Conservation (phyloP, 1,140 invertebrate genomes). For the Brachionus angularis region DNA sequence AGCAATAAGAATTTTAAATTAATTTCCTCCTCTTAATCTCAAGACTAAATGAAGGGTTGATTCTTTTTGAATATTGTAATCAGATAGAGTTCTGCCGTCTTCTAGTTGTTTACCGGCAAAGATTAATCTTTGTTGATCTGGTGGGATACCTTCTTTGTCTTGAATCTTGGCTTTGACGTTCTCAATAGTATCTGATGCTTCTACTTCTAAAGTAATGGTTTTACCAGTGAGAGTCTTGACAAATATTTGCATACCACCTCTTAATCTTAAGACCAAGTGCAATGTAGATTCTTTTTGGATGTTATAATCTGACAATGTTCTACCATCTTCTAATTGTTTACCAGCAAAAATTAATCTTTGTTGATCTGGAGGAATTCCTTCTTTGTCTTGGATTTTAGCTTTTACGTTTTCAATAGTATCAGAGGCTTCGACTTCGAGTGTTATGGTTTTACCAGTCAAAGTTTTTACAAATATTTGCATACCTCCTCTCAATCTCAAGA, state of each 20-base stretch:
- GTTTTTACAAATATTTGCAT: too few relatives aligned
- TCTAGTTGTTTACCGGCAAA: constrained; percentile 65
- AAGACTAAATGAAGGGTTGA: constrained; percentile 68
- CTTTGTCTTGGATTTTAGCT: too few relatives aligned
- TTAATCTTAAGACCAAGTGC: constrained; percentile 66
- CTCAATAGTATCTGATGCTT: too few relatives aligned
- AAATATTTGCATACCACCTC: too few relatives aligned
- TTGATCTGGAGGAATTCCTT: constrained; percentile 77
- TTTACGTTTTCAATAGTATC: too few relatives aligned
- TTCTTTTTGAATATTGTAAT: constrained; percentile 72
- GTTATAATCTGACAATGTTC: constrained; percentile 69
- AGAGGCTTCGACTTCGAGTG: too few relatives aligned
- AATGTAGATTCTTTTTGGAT: constrained; percentile 73
- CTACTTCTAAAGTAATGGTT: too few relatives aligned
- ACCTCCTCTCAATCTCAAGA: constrained; percentile 65
- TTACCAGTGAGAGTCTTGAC: too few relatives aligned
- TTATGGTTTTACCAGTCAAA: too few relatives aligned
- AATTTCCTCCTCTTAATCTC: constrained; percentile 65
- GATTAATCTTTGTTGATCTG: constrained; percentile 73
- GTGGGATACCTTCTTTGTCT: too few relatives aligned
- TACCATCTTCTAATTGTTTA: constrained; percentile 63
- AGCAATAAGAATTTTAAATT: too few relatives aligned
- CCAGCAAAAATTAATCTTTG: constrained; percentile 71
- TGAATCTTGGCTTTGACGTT: too few relatives aligned
- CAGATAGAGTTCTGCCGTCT: constrained; percentile 67